Evolutionary conservation across 2,888 invertebrate species (phyloP), one percentile per base, ranked within the genome.

Genomic region (Eustalomyia histrio): DNA sequence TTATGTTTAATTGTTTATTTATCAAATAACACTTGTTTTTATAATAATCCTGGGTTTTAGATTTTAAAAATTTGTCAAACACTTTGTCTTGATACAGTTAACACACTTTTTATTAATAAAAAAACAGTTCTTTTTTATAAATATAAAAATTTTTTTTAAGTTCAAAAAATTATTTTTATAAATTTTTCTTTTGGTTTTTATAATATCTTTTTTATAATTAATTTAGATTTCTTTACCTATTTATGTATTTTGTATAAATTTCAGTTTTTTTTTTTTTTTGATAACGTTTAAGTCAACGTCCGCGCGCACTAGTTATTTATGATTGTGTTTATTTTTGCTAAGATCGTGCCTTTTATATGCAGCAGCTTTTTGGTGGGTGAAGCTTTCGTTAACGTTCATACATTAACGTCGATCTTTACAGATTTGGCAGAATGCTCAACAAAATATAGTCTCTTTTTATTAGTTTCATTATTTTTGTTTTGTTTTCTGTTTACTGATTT

Each of bases 311-410:
- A 71, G 47, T 78, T 71, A 61, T 81, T 81, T 78, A 71, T 33
- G 81, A 81, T 81, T 78, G 81, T 71, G 61, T 81, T 71, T 74
- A 74, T 67, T 74, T 81, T 74, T 61, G 81, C 76, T 57, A 80
- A 83, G 78, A 71, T 80, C 76, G 76, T 67, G 80, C 76, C 82
- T 84, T 84, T 82, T 84, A 84, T 84, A 84, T 65, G 83, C 82
- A 78, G 78, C 76, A 60, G 67, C 74, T 18, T 76, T 83, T 83
- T 83, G 71, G 80, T 80, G 79, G 83, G 81, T 83, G 83, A 83
- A 76, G 79, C 76, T 53, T 64, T 79, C 72, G 79, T 16, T 55
- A 39, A 16, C 72, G 72, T 60, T 68, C 47, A 29, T 63, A 74
- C 75, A 71, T 72, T 35, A 24, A 60, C 82, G 79, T 69, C 63